These are phyloP conservation scores for Penelope pileata DNA, from an alignment of 2,113 vertebrate species.

Conservation along the genomic window DNA sequence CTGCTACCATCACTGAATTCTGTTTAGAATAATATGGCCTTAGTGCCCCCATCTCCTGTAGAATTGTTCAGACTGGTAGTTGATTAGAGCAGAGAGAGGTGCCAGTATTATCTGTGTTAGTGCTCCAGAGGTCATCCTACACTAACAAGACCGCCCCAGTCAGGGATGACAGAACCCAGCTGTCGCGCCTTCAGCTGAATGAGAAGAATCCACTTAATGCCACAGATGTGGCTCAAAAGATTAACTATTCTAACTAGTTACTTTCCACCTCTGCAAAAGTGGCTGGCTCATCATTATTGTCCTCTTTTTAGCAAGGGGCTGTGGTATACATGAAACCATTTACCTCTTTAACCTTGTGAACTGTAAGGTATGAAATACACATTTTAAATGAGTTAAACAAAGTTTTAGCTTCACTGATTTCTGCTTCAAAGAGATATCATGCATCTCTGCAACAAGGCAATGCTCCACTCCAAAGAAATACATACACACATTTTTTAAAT, in stretches of 20 bases:
- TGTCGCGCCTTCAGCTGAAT: conserved; percentile 70
- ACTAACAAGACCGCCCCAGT: conserved; percentile 91
- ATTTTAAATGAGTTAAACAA: conserved; percentile 26
- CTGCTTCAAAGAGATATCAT: background rate
- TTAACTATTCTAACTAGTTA: conserved; percentile 67
- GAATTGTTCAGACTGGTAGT: conserved; percentile 85
- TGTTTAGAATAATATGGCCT: conserved; percentile 87
- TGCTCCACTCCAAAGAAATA: background rate
- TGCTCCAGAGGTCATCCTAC: conserved; percentile 91
- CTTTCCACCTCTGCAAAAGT: conserved; percentile 71
- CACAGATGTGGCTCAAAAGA: conserved; percentile 72
- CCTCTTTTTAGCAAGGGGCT: conserved; percentile 39
- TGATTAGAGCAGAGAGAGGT: conserved; percentile 91
- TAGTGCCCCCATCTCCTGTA: conserved; percentile 81
- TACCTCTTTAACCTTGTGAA: conserved; percentile 80
- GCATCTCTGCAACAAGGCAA: background rate
- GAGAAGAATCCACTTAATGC: conserved; percentile 79
- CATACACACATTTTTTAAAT: background rate
- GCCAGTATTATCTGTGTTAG: conserved; percentile 95
- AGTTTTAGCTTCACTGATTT: background rate
- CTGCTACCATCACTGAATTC: conserved; percentile 81
- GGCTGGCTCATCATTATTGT: conserved; percentile 63
- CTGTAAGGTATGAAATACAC: conserved; percentile 23
- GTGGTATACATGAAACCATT: conserved; percentile 71
- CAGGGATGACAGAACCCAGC: conserved; percentile 92